Percentiles rank a stretch among this genome's conserved stretches.
Evolutionary conservation across 2,888 invertebrate species (phyloP).

Genomic region (Carabus problematicus): DNA sequence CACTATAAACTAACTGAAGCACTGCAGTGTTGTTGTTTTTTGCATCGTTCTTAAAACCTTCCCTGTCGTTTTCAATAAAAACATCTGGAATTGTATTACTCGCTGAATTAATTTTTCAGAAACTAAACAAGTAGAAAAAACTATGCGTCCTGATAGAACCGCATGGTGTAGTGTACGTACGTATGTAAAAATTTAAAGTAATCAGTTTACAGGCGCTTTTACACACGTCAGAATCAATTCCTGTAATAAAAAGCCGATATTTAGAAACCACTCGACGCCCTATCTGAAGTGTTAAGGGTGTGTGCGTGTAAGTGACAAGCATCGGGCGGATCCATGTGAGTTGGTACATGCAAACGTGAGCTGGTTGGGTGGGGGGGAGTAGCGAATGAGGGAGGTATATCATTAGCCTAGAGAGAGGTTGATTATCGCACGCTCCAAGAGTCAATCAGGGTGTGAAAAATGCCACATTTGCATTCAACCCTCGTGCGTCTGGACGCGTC

Average conservation of each 20-base stretch:
- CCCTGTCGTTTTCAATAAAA: too few relatives aligned
- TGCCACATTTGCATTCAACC: conserved; percentile 42
- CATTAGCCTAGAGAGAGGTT: conserved; percentile 38
- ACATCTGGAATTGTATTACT: too few relatives aligned
- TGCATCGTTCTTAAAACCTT: too few relatives aligned
- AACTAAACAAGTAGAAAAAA: too few relatives aligned
- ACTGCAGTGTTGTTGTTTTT: too few relatives aligned
- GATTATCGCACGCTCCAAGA: conserved; percentile 39
- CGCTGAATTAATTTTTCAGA: too few relatives aligned
- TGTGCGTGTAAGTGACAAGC: conserved; percentile 37
- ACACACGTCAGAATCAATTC: conserved; percentile 37
- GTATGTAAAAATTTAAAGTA: too few relatives aligned
- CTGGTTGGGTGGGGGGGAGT: not conserved
- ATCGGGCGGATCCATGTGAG: conserved; percentile 4
- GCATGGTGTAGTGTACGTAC: too few relatives aligned
- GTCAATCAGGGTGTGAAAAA: conserved; percentile 43
- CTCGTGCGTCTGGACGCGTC: conserved; percentile 27
- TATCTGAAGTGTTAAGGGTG: not conserved
- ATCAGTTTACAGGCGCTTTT: conserved; percentile 13
- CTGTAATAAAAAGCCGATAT: conserved; percentile 40
- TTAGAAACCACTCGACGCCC: conserved; percentile 31
- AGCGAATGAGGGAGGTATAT: conserved; percentile 27
- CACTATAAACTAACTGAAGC: too few relatives aligned
- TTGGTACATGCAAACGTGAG: not conserved
- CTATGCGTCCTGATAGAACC: too few relatives aligned